phyloP scores from a whole-genome alignment of 1,140 invertebrate genomes.

The Monochamus saltuarius region DNA sequence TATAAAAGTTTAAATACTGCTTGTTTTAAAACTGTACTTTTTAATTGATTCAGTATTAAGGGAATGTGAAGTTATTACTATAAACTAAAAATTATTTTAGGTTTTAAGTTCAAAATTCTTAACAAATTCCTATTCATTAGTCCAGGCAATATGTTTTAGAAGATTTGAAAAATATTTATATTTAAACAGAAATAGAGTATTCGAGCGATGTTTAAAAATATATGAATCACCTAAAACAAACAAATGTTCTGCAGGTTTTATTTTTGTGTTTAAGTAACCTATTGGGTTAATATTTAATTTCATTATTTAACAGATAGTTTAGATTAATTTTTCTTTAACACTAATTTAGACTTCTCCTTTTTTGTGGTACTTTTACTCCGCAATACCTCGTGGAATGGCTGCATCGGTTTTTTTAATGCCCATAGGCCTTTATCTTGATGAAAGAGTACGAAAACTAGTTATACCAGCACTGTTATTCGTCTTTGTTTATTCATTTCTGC shows the following conservation, averaged over 20 bases:
- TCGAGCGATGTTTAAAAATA: too few species aligned
- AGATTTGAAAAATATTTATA: background rate
- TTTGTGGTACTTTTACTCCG: constrained; percentile 98
- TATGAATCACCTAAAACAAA: too few species aligned
- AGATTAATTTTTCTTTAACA: background rate
- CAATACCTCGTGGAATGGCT: constrained; percentile 85
- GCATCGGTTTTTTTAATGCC: constrained; percentile 81
- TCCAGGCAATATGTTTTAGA: background rate
- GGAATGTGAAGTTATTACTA: too few species aligned
- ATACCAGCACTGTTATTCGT: constrained; percentile 83
- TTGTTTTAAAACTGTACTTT: too few species aligned
- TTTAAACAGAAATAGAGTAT: background rate
- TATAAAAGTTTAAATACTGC: constrained; percentile 29
- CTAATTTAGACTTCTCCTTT: constrained; percentile 83
- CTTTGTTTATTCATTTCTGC: constrained; percentile 88
- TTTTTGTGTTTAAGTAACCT: too few species aligned
- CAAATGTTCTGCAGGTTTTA: too few species aligned
- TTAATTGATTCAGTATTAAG: too few species aligned
- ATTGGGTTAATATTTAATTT: too few species aligned
- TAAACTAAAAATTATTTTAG: too few species aligned
- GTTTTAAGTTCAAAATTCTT: constrained; percentile 70
- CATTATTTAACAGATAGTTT: too few species aligned
- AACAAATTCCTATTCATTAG: background rate
- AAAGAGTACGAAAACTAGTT: constrained; percentile 66
- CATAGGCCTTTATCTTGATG: constrained; percentile 74